A percentile compares a stretch with the other conserved stretches of the same genome.
Evolutionary conservation across 2,113 vertebrate species (phyloP).

Genomic region (Upupa epops): DNA sequence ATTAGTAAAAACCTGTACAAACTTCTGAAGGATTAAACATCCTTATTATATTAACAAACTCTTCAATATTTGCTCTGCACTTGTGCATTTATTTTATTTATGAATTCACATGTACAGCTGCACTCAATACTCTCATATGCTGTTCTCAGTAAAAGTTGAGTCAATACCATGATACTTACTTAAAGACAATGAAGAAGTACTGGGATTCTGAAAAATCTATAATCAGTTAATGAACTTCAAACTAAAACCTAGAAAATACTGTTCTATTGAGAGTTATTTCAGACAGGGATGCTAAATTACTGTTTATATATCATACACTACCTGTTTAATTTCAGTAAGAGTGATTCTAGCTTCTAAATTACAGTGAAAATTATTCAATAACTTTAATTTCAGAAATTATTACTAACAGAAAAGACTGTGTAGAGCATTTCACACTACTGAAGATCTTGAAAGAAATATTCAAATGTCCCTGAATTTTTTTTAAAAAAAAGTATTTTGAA

Average conservation of each 20-base stretch:
- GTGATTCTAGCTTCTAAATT: background rate
- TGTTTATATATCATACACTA: background rate
- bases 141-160: background rate
- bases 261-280: background rate
- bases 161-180: background rate
- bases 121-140: background rate
- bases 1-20: background rate
- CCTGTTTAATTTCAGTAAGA: background rate
- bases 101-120: background rate
- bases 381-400: background rate
- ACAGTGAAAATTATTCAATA: background rate
- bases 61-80: background rate
- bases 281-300: background rate
- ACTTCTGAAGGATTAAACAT: background rate
- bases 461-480: background rate
- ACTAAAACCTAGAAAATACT: background rate
- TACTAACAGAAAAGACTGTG: background rate
- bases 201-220: background rate
- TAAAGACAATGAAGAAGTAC: background rate
- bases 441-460: background rate
- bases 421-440: background rate
- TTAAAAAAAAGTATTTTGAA: background rate
- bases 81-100: background rate
- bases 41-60: background rate
- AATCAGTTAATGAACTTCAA: background rate